These are phyloP conservation scores for Drosophila equinoxialis DNA, from an alignment of 1,140 invertebrate genomes.

Conservation along the genomic window DNA sequence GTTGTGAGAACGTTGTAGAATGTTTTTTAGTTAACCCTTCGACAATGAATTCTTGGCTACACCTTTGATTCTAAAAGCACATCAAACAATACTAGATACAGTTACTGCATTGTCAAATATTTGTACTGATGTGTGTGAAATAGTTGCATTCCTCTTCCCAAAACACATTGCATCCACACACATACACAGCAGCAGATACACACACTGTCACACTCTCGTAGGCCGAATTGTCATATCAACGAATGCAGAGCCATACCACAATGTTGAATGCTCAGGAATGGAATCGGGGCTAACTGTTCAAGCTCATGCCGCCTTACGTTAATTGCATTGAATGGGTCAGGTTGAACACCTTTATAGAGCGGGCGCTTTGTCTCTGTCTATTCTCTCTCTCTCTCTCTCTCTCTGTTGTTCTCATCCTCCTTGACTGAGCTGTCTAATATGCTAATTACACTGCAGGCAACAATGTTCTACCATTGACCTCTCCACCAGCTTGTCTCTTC, in stretches of 20 bases:
- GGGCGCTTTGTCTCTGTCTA: too few species aligned
- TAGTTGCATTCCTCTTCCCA: slow-evolving; percentile 31
- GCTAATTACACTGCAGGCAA: slow-evolving; percentile 78
- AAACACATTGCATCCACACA: not conserved
- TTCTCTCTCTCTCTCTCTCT: slow-evolving; percentile 2
- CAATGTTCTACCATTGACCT: slow-evolving; percentile 29
- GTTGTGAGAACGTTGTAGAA: too few species aligned
- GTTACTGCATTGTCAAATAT: not conserved
- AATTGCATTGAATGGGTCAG: slow-evolving; percentile 73
- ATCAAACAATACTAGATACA: not conserved
- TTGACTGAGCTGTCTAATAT: slow-evolving; percentile 72
- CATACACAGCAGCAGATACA: slow-evolving; percentile 18
- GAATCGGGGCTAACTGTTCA: slow-evolving; percentile 20
- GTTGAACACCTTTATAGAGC: slow-evolving; percentile 38
- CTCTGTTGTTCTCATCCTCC: slow-evolving; percentile 26
- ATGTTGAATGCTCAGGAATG: slow-evolving; percentile 17
- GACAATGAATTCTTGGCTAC: not conserved
- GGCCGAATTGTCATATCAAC: slow-evolving; percentile 71
- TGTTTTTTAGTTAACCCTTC: not conserved
- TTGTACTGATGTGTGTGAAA: slow-evolving; percentile 33
- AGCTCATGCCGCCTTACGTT: slow-evolving; percentile 67
- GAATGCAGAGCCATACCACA: slow-evolving; percentile 42
- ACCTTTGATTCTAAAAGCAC: not conserved
- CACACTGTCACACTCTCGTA: slow-evolving; percentile 43
- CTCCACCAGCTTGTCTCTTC: not conserved